Percentiles rank a stretch among this genome's conserved stretches.
Conservation (phyloP, 92 coral and sea anemone genomes). For the Galaxea fascicularis region DNA sequence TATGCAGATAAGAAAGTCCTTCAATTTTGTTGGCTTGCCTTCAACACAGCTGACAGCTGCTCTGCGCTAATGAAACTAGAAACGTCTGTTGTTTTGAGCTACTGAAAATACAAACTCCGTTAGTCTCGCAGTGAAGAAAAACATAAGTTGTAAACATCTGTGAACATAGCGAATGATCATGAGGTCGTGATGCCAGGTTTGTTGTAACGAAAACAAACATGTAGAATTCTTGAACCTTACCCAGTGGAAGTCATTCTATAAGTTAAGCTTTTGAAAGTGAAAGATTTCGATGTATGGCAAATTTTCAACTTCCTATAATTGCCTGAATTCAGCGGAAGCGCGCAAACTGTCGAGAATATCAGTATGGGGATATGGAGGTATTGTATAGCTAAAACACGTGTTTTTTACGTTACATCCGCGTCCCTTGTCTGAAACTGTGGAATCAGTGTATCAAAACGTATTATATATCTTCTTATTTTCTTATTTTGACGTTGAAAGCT, state of each 20-base stretch:
- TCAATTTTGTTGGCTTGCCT: background rate
- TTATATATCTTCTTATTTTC: too few species aligned
- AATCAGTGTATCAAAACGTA: too few species aligned
- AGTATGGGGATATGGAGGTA: constrained; percentile 46
- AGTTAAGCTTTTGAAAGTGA: constrained; percentile 5
- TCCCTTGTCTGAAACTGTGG: too few species aligned
- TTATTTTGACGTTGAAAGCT: too few species aligned
- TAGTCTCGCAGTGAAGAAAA: background rate
- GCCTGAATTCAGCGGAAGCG: background rate
- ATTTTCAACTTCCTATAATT: background rate
- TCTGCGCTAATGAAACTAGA: background rate
- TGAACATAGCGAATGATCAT: background rate
- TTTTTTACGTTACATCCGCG: background rate
- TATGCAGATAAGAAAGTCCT: constrained; percentile 32
- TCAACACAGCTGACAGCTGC: constrained; percentile 30
- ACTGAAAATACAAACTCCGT: background rate
- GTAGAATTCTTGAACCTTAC: background rate
- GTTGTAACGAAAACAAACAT: background rate
- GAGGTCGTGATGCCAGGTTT: background rate
- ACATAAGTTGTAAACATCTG: background rate
- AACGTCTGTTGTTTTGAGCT: background rate
- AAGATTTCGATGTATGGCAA: background rate
- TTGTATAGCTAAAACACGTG: background rate
- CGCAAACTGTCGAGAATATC: background rate
- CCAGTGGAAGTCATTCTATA: background rate